Conservation (phyloP, 2,888 invertebrate genomes). For the Steinernema hermaphroditum region DNA sequence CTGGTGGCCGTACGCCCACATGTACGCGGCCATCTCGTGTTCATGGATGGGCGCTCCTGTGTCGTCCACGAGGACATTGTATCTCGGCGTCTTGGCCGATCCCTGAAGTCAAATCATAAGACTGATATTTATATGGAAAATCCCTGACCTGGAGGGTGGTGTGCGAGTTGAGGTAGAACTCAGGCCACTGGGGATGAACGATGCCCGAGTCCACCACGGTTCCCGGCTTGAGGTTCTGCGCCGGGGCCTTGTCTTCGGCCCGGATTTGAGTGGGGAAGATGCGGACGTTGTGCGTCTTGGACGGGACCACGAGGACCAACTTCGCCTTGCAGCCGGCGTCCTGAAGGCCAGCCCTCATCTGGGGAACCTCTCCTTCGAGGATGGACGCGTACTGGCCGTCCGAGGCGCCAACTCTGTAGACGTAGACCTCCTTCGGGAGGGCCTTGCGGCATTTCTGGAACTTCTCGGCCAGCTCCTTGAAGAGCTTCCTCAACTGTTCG, state of each 20-base stretch:
- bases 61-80: slow-evolving; percentile 59
- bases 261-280: slow-evolving; percentile 29
- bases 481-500: neutral
- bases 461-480: slow-evolving; percentile 13
- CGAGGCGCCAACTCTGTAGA: slow-evolving; percentile 44
- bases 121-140: neutral
- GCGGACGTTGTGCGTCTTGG: slow-evolving; percentile 47
- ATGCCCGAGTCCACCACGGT: slow-evolving; percentile 49
- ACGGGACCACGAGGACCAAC: slow-evolving; percentile 47
- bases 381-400: slow-evolving; percentile 43
- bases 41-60: slow-evolving; percentile 45
- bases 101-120: slow-evolving; percentile 49
- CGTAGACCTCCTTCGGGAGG: slow-evolving; percentile 40
- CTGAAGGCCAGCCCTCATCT: slow-evolving; percentile 38
- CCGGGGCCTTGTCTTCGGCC: slow-evolving; percentile 34
- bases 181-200: slow-evolving; percentile 50
- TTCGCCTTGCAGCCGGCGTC: slow-evolving; percentile 32
- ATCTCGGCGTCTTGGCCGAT: slow-evolving; percentile 58
- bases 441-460: neutral
- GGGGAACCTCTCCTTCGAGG: slow-evolving; percentile 46
- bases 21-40: slow-evolving; percentile 51
- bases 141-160: slow-evolving; percentile 52
- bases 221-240: slow-evolving; percentile 55
- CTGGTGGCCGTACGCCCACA: slow-evolving; percentile 50
- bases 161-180: slow-evolving; percentile 61